These are phyloP conservation scores for Amia ocellicauda DNA, from an alignment of 2,113 vertebrate genomes.

Conservation along the genomic window DNA sequence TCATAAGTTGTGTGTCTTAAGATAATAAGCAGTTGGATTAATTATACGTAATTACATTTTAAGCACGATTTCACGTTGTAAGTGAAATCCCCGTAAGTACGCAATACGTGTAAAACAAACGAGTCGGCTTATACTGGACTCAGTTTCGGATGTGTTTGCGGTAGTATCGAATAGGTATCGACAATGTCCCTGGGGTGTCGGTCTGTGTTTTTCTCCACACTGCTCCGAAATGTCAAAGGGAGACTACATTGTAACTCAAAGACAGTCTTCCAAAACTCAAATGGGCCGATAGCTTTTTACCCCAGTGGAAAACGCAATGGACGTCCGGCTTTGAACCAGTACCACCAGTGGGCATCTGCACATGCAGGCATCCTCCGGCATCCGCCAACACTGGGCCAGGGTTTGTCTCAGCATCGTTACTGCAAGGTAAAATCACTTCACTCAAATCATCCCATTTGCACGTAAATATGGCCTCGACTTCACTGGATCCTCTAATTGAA, in stretches of 20 bases:
- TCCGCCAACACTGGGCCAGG: background rate
- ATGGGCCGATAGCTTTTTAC: background rate
- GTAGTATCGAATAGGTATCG: no score
- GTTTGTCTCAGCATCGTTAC: background rate
- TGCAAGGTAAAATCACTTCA: constrained; percentile 24
- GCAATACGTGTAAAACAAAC: no score
- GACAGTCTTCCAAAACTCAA: background rate
- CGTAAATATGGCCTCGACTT: no score
- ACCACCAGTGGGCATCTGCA: constrained; percentile 1
- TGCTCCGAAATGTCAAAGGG: constrained; percentile 37
- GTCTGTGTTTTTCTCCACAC: constrained; percentile 21
- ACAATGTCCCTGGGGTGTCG: constrained; percentile 43
- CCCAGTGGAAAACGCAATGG: background rate
- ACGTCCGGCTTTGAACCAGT: background rate
- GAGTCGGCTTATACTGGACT: no score
- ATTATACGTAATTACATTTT: no score
- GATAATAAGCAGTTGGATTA: no score
- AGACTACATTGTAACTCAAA: constrained; percentile 1
- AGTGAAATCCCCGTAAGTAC: no score
- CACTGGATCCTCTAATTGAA: no score
- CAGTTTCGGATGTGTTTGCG: no score
- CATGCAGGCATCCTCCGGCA: background rate
- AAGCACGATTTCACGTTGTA: no score
- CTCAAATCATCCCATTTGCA: no score
- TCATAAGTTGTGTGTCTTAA: no score